Conservation (phyloP, 2,113 vertebrate species). For the Aptenodytes patagonicus region DNA sequence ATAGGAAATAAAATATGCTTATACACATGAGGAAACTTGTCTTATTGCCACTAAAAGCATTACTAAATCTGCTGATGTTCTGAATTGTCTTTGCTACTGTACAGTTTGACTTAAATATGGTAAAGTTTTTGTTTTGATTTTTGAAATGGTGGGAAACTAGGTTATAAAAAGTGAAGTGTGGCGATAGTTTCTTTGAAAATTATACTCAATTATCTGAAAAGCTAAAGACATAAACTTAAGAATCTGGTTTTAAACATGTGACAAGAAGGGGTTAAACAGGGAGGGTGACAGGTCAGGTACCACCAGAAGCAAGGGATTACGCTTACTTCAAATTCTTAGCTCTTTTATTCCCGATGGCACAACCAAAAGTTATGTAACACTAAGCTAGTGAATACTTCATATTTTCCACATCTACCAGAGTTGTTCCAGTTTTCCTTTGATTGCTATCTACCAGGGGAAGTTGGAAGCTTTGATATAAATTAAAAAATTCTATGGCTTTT, state of each 20-base stretch:
- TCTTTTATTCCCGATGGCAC: neutral
- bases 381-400: neutral
- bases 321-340: neutral
- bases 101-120: neutral
- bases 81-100: neutral
- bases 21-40: neutral
- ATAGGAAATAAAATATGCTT: neutral
- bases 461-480: neutral
- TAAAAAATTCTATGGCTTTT: neutral
- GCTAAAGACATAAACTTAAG: neutral
- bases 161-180: neutral
- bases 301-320: neutral
- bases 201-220: neutral
- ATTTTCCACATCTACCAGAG: slow-evolving; percentile 12
- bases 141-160: neutral
- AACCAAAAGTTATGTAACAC: neutral
- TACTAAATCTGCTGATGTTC: neutral
- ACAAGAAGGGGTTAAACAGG: neutral
- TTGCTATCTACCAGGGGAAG: neutral
- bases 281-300: neutral
- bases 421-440: slow-evolving; percentile 19
- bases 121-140: neutral
- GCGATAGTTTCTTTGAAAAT: neutral
- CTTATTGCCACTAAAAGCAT: neutral
- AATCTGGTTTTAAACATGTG: neutral